Conservation (phyloP, 2,113 vertebrate species). For the Delphinapterus leucas region DNA sequence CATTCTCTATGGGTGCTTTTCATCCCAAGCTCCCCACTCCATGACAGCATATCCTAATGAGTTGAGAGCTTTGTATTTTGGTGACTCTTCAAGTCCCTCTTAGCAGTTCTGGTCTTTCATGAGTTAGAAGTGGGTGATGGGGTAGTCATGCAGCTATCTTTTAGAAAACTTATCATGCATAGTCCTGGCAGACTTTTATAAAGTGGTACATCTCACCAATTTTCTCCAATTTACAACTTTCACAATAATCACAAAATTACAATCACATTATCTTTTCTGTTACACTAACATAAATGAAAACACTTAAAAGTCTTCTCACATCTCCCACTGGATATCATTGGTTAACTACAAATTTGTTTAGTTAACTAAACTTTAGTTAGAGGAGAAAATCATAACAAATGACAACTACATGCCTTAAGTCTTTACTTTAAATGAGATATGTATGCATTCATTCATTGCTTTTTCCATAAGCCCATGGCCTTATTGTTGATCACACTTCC, state of each 20-base stretch:
- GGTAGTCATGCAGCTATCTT: accelerated
- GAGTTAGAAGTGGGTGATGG: background rate
- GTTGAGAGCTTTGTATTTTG: background rate
- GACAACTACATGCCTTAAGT: background rate
- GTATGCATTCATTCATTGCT: background rate
- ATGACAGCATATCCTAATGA: background rate
- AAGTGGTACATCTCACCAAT: background rate
- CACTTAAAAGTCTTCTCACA: background rate
- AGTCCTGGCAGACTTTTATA: background rate
- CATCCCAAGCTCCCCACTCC: background rate
- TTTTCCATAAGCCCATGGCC: background rate
- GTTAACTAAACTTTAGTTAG: background rate
- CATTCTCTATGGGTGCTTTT: background rate
- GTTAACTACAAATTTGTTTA: background rate
- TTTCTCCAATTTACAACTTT: background rate
- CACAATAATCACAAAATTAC: background rate
- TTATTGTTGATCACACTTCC: background rate
- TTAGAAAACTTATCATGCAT: background rate
- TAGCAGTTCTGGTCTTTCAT: background rate
- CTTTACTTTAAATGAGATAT: background rate
- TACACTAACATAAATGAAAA: background rate
- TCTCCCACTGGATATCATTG: background rate
- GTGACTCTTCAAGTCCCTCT: background rate
- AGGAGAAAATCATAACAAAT: background rate
- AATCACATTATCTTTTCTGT: background rate